Evolutionary conservation across 2,888 invertebrate genomes (phyloP), one percentile per base, ranked within the genome.

Genomic region (Torymus texanus): DNA sequence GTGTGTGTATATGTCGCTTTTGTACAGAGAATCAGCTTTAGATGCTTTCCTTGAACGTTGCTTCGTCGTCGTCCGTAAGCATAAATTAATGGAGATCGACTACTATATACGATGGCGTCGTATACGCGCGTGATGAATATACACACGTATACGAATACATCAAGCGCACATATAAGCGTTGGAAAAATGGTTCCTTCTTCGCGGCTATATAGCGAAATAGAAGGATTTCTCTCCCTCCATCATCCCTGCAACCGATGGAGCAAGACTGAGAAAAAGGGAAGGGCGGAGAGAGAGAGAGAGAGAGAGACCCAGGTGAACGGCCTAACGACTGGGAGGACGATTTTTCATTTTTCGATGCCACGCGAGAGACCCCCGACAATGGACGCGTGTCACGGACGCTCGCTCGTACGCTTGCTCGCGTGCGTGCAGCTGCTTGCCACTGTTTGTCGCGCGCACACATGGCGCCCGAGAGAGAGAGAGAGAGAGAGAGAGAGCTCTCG

Each of bases 301-400:
- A 61, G 75, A 70, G 65, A 61, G 29, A 50, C 85, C 88, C 89
- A 88, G 88, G 89, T 88, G 89, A 89, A 86, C 85, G 85, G 84
- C 84, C 86, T 83, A 81, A 78, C 80, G 80, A 79, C 63, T 68
- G 78, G 65, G 81, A 84, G 85, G 85, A 84, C 86, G 86, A 89
- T 90, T 89, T 89, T 90, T 90, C 90, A 89, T 89, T 88, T 88
- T 86, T 87, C 88, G 88, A 88, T 87, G 88, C 88, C 76, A 86
- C 87, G 86, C 41, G 41, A 41, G 41, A 87, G 87, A 86, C 86
- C 85, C 84, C 85, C 87, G 88, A 90, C 90, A 90, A 90, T 90
- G 88, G 89, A 88, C 90, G 89, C 90, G 89, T 90, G 90, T 90
- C 90, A 88, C 87, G 86, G 73, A 77, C 53, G 85, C 82, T 41